These are phyloP conservation scores for Chymomyza procnemis DNA, from an alignment of 2,888 invertebrate species.

Conservation along the genomic window DNA sequence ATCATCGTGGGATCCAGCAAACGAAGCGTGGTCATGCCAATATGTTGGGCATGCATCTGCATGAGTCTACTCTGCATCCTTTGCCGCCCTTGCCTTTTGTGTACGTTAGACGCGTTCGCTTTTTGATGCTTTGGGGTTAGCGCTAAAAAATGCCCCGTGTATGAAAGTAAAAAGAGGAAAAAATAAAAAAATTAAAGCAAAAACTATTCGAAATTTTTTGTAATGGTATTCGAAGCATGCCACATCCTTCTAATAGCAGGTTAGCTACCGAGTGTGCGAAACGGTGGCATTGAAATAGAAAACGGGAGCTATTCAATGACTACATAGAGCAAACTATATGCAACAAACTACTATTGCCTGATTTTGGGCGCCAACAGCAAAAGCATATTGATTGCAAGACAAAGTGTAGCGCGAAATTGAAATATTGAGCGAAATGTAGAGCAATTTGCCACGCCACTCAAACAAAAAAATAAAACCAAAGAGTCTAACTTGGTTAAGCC, in stretches of 20 bases:
- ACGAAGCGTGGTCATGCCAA: conserved; percentile 50
- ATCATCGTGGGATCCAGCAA: conserved; percentile 19
- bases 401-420: conserved; percentile 61
- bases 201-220: conserved; percentile 63
- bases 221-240: conserved; percentile 41
- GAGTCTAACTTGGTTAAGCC: background rate
- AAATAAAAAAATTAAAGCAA: conserved; percentile 33
- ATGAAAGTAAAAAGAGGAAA: background rate
- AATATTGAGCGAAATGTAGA: conserved; percentile 60
- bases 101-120: conserved; percentile 48
- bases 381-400: conserved; percentile 60
- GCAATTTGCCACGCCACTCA: conserved; percentile 26
- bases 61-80: conserved; percentile 10
- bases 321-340: conserved; percentile 37
- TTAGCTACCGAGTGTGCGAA: background rate
- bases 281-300: background rate
- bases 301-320: background rate
- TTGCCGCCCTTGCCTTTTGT: conserved; percentile 2
- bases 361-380: conserved; percentile 27
- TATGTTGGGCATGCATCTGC: conserved; percentile 53
- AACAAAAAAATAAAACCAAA: background rate
- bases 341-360: conserved; percentile 23
- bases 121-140: conserved; percentile 68
- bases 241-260: background rate
- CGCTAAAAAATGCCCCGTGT: conserved; percentile 58